These are phyloP conservation scores for Furcula furcula DNA, from an alignment of 2,888 invertebrate species.

Conservation along the genomic window DNA sequence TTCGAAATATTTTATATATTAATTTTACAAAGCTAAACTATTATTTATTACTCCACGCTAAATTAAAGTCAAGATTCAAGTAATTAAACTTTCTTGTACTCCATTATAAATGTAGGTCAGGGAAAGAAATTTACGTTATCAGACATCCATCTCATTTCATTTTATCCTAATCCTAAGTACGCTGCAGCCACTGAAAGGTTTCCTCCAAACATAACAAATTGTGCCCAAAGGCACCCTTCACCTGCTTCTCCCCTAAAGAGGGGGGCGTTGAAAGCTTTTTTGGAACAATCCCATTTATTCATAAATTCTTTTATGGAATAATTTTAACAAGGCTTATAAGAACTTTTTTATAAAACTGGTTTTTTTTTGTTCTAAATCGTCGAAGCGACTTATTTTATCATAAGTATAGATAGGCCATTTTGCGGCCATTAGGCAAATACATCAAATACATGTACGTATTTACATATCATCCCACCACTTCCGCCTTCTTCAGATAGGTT, in stretches of 20 bases:
- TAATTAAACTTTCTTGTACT: too few relatives aligned
- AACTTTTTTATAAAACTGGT: neutral
- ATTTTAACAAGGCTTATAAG: neutral
- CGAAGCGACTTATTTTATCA: too few relatives aligned
- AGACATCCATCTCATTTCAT: too few relatives aligned
- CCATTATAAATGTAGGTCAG: neutral
- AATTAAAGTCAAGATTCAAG: too few relatives aligned
- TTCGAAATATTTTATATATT: too few relatives aligned
- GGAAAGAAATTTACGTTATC: neutral
- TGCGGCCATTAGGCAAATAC: too few relatives aligned
- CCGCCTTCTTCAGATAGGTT: too few relatives aligned
- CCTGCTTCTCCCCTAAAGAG: conserved; percentile 4
- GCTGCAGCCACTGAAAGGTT: conserved; percentile 5
- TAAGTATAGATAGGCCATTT: too few relatives aligned
- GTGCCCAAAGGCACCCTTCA: conserved; percentile 5
- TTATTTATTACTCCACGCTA: neutral
- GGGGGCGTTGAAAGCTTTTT: conserved; percentile 7
- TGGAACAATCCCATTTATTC: conserved; percentile 12
- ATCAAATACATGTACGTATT: too few relatives aligned
- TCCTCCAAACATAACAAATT: conserved; percentile 7
- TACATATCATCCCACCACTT: too few relatives aligned
- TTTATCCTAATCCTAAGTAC: conserved; percentile 1
- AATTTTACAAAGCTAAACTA: too few relatives aligned
- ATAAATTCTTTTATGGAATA: neutral
- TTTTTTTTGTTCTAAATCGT: neutral